Evolutionary conservation across 2,113 vertebrate genomes (phyloP).

Genomic region (Phasianus colchicus): DNA sequence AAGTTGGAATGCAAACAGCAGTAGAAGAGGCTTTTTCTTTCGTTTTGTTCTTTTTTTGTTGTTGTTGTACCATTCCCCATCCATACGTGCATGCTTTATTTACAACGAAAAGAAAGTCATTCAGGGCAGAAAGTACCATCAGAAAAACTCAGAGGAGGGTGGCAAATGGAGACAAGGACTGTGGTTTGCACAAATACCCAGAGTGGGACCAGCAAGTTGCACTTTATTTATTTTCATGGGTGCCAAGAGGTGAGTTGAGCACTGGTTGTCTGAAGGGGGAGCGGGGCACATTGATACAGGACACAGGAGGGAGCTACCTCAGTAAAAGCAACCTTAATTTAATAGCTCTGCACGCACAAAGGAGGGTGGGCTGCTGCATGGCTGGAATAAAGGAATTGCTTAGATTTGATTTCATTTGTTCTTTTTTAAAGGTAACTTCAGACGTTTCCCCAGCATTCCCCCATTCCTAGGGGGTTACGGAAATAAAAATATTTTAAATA

Average conservation of each 20-base stretch:
- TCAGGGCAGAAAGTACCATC: neutral
- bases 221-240: neutral
- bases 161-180: neutral
- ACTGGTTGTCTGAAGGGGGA: neutral
- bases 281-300: neutral
- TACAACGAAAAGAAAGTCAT: slow-evolving; percentile 48
- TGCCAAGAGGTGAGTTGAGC: neutral
- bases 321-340: neutral
- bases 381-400: neutral
- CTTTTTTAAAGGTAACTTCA: neutral
- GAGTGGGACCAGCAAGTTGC: neutral
- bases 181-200: neutral
- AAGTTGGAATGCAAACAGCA: slow-evolving; percentile 83
- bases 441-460: neutral
- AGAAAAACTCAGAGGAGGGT: neutral
- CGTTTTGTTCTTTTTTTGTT: neutral
- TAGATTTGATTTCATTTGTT: too few species aligned
- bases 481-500: too few species aligned
- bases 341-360: neutral
- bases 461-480: too few species aligned
- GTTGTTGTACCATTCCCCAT: slow-evolving; percentile 53
- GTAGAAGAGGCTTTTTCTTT: slow-evolving; percentile 49
- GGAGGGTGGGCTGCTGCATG: neutral
- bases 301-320: neutral
- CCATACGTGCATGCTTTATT: slow-evolving; percentile 77